These are phyloP conservation scores for Pteronura brasiliensis DNA, from an alignment of 2,113 vertebrate species.

Conservation along the genomic window DNA sequence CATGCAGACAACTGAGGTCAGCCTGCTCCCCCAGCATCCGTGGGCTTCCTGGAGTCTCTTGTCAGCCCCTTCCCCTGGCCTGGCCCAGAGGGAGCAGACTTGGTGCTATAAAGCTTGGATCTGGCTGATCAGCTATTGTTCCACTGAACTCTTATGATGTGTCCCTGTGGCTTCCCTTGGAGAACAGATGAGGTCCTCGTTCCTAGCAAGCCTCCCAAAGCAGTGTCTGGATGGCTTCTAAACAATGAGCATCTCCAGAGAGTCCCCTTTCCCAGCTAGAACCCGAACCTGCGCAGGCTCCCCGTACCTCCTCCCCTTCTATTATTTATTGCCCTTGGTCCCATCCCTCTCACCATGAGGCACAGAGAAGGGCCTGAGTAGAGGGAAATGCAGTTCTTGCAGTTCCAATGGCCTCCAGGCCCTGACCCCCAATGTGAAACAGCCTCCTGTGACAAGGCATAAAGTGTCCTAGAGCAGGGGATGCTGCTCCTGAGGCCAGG, in stretches of 20 bases:
- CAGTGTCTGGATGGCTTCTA: background rate
- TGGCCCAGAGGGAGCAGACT: background rate
- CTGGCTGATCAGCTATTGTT: background rate
- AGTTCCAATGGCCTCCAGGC: background rate
- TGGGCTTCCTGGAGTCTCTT: background rate
- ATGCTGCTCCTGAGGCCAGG: background rate
- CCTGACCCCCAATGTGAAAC: background rate
- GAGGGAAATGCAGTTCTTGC: background rate
- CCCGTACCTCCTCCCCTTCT: background rate
- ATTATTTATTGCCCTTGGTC: background rate
- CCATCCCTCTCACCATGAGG: background rate
- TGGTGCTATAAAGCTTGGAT: background rate
- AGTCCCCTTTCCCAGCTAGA: background rate
- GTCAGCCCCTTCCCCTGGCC: background rate
- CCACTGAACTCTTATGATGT: background rate
- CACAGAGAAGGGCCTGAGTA: background rate
- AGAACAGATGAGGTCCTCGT: background rate
- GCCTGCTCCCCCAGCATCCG: accelerated
- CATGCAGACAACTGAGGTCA: background rate
- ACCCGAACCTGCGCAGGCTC: background rate
- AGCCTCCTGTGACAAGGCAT: background rate
- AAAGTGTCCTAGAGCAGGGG: background rate
- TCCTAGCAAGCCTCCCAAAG: background rate
- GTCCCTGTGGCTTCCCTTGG: background rate
- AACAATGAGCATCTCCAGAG: background rate